Evolutionary conservation across 2,797 vertebrate genomes (phyloP).

Genomic region (Pseudochirops cupreus): DNA sequence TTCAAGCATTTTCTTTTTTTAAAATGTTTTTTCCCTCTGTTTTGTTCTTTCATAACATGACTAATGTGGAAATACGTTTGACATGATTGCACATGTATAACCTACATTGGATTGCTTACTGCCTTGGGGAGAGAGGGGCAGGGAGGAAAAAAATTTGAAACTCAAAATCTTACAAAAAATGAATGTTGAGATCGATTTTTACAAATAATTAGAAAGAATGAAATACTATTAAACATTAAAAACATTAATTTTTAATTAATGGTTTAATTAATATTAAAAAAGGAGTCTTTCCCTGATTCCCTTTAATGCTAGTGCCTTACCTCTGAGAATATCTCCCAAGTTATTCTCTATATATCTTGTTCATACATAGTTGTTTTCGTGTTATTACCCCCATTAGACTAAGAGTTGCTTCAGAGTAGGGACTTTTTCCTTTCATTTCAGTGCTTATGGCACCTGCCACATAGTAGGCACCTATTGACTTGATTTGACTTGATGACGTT

Average conservation of each 20-base stretch:
- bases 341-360: too few species aligned
- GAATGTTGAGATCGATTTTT: not conserved
- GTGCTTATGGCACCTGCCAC: too few species aligned
- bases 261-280: not conserved
- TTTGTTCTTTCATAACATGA: not conserved
- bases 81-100: not conserved
- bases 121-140: not conserved
- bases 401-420: too few species aligned
- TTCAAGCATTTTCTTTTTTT: not conserved
- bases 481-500: too few species aligned
- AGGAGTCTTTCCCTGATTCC: not conserved
- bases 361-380: too few species aligned
- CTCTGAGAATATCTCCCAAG: too few species aligned
- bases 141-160: not conserved
- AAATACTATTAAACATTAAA: too few species aligned
- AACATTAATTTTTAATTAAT: too few species aligned
- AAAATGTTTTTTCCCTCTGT: not conserved
- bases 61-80: not conserved
- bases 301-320: too few species aligned
- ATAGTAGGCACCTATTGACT: too few species aligned
- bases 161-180: not conserved
- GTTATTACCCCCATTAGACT: too few species aligned
- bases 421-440: too few species aligned
- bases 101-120: not conserved
- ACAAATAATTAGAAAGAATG: not conserved